Base-by-base conservation (phyloP, 2,113 vertebrate genomes). In the Salvator merianae region DNA sequence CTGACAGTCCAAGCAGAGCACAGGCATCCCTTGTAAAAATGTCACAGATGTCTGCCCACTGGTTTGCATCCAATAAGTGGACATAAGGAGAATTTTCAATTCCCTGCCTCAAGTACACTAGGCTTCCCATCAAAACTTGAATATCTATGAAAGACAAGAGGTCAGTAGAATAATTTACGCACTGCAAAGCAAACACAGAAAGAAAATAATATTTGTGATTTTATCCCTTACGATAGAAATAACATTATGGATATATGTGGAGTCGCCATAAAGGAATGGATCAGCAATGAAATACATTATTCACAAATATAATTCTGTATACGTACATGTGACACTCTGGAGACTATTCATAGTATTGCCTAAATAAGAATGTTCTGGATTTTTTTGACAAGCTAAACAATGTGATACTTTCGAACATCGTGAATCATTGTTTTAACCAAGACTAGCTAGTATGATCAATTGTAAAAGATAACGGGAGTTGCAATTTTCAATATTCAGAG, bases 21-120 rank as follows among this genome's bases (percentile, higher is more conserved):
- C 97, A 97, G 77, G 97, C 97, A 4, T 97, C 97, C 50, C 97
- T 96, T 0, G 97, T 97, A 4, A 97, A 97, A 94, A 97, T 97
- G 94, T 97, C 97, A 84, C 97, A 97, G 93, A 97, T 97, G 93
- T 97, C 97, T 22, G 97, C 97, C 97, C 97, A 97, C 93, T 97
- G 97, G 90, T 96, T 97, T 0, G 97, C 96, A 53, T 97, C 97
- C 18, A 97, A 73, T 14, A 97, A 94, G 87, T 97, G 97, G 79
- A 97, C 96, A 24, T 97, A 97, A 0, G 97, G 97, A 0, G 97
- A 97, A 93, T 97, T 97, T 93, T 97, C 97, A 22, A 97, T 97
- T 12, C 97, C 97, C 40, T 97, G 97, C 84, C 97, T 93, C 94
- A 97, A 93, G 86, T 97, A 97, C 38, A 97, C 97, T 18, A 97